A percentile compares a stretch with the other conserved stretches of the same genome.
These are phyloP conservation scores for Lysandra coridon DNA, from an alignment of 2,888 invertebrate species.

Conservation along the genomic window DNA sequence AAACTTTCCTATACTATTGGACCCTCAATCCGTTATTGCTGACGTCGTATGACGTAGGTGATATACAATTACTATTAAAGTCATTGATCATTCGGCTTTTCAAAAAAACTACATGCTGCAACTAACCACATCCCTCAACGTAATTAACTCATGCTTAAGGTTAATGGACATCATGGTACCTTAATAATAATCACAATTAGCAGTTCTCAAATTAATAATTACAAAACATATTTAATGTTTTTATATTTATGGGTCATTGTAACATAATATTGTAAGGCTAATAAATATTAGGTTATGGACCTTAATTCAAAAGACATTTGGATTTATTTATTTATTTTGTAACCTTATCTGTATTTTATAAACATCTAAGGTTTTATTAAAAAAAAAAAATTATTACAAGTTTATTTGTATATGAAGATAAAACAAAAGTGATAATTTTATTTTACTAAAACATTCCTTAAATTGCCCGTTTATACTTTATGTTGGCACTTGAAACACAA, in stretches of 20 bases:
- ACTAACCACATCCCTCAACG: not conserved
- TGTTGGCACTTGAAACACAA: not conserved
- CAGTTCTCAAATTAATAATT: no score
- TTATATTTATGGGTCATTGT: not conserved
- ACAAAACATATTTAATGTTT: no score
- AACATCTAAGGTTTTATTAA: not conserved
- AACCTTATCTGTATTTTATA: not conserved
- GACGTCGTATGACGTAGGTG: conserved; percentile 3
- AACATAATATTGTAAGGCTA: not conserved
- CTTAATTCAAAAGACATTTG: not conserved
- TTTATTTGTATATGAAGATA: not conserved
- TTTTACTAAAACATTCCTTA: not conserved
- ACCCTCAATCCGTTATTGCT: not conserved
- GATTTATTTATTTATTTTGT: not conserved
- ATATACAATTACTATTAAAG: conserved; percentile 1
- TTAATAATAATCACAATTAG: not conserved
- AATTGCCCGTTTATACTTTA: not conserved
- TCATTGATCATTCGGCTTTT: not conserved
- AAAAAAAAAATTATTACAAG: not conserved
- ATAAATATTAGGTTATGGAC: not conserved
- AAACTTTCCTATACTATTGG: conserved; percentile 15
- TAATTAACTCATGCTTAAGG: not conserved
- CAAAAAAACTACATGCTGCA: not conserved
- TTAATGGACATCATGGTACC: not conserved
- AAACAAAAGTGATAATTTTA: not conserved